Percentiles rank a stretch among this genome's conserved stretches.
These are phyloP conservation scores for Drosophila melanica DNA, from an alignment of 1,140 invertebrate genomes.

Conservation along the genomic window DNA sequence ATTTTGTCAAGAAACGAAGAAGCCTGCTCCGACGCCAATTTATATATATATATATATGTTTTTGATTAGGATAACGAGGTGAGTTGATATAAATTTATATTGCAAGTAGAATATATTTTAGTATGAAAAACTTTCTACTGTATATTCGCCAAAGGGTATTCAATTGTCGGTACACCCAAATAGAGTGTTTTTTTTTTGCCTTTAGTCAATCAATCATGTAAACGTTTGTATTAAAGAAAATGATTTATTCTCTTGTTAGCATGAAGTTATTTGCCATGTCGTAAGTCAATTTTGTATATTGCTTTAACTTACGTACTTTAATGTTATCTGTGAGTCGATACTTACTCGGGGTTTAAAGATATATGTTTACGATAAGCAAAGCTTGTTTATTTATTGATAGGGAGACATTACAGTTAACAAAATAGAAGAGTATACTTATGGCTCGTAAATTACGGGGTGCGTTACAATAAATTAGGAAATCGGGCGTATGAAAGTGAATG, in stretches of 20 bases:
- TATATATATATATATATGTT: no score
- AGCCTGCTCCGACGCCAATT: no score
- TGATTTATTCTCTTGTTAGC: neutral
- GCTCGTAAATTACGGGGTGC: conserved; percentile 44
- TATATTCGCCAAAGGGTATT: no score
- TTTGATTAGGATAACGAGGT: no score
- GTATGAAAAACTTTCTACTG: no score
- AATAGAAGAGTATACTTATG: conserved; percentile 14
- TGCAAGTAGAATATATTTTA: no score
- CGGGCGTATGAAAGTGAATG: conserved; percentile 13
- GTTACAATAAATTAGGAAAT: conserved; percentile 15
- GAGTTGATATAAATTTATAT: no score
- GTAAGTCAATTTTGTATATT: neutral
- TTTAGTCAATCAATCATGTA: conserved; percentile 10
- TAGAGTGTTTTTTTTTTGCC: no score
- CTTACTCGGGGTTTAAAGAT: neutral
- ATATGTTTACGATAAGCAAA: neutral
- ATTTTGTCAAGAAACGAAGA: no score
- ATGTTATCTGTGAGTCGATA: neutral
- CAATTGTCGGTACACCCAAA: no score
- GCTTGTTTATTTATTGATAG: conserved; percentile 26
- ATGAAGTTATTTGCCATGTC: neutral
- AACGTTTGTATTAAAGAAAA: neutral
- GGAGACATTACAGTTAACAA: neutral
- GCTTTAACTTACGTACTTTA: neutral